These are phyloP conservation scores for Drosophila borealis DNA, from an alignment of 2,888 invertebrate species.

Conservation along the genomic window DNA sequence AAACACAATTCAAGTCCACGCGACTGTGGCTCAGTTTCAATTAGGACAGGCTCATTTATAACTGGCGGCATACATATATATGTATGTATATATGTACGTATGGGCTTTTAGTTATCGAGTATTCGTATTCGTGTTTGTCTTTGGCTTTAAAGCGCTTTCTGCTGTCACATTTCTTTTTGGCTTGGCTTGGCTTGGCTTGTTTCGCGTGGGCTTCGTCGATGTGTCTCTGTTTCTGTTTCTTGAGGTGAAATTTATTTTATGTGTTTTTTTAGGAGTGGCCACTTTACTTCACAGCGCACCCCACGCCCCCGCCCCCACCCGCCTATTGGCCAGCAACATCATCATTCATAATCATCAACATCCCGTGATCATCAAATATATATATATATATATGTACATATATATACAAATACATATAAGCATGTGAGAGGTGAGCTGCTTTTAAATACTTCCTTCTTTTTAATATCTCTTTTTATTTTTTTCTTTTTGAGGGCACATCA, in stretches of 20 bases:
- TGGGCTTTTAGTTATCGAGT: conserved; percentile 16
- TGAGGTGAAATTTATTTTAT: conserved; percentile 67
- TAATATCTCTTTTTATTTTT: conserved; percentile 12
- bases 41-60: conserved; percentile 48
- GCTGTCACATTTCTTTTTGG: conserved; percentile 64
- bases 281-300: conserved; percentile 11
- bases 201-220: conserved; percentile 40
- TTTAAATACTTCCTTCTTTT: conserved; percentile 46
- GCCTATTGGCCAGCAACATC: conserved; percentile 7
- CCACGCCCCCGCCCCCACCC: conserved; percentile 17
- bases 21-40: conserved; percentile 35
- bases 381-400: neutral
- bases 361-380: conserved; percentile 30
- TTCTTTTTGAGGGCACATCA: conserved; percentile 32
- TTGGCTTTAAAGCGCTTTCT: conserved; percentile 57
- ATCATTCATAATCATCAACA: conserved; percentile 35
- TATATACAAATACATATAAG: conserved; percentile 3
- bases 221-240: conserved; percentile 53
- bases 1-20: conserved; percentile 28
- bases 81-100: too few species aligned
- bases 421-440: conserved; percentile 31
- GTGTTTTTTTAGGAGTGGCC: conserved; percentile 58
- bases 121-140: conserved; percentile 19
- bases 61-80: conserved; percentile 9
- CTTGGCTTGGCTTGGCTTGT: conserved; percentile 21